phyloP scores from a whole-genome alignment of 2,797 vertebrate genomes.

The Petrocephalus schoutedeni region DNA sequence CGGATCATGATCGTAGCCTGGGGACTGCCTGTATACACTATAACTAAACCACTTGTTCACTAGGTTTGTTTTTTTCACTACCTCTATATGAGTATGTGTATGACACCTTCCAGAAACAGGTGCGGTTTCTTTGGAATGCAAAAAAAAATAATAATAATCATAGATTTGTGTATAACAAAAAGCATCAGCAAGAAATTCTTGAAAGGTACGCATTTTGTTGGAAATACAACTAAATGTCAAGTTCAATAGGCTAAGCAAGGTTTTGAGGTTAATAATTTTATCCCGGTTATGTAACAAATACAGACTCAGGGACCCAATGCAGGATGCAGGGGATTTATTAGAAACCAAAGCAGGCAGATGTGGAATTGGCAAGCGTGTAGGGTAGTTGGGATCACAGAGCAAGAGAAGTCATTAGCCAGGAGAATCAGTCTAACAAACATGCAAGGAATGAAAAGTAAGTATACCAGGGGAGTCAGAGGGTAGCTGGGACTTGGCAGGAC shows the following conservation, averaged over 20 bases:
- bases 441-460: not conserved
- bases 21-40: not conserved
- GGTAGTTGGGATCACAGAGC: too few relatives aligned
- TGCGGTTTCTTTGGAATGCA: not conserved
- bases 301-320: not conserved
- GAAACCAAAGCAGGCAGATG: not conserved
- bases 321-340: not conserved
- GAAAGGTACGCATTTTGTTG: not conserved
- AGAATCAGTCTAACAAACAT: not conserved
- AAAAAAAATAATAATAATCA: not conserved
- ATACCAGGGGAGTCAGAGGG: not conserved
- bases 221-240: not conserved
- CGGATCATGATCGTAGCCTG: not conserved
- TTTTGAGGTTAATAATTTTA: not conserved
- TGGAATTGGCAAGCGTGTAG: not conserved
- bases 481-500: not conserved
- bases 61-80: not conserved
- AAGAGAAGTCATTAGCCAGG: not conserved
- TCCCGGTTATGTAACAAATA: not conserved
- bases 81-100: not conserved
- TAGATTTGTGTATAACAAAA: not conserved
- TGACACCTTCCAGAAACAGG: not conserved
- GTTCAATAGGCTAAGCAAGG: not conserved
- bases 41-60: not conserved
- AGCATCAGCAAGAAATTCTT: not conserved